Percentiles rank a stretch among this genome's conserved stretches.
Evolutionary conservation across 2,797 vertebrate species (phyloP).

Genomic region (Neosilurus hyrtlii): DNA sequence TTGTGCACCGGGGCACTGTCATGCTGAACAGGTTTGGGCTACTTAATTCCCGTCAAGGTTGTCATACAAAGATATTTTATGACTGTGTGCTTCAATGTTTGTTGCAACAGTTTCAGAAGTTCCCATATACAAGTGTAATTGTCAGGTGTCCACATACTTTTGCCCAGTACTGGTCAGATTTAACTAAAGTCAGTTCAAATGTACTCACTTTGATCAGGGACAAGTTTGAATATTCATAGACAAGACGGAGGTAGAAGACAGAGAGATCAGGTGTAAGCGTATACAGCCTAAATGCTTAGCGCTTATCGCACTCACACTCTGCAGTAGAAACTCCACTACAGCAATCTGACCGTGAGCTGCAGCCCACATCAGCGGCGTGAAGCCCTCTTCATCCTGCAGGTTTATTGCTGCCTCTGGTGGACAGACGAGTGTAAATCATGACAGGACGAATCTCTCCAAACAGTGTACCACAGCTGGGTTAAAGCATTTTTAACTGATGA

Average conservation of each 20-base stretch:
- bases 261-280: background rate
- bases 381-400: constrained; percentile 95
- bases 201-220: background rate
- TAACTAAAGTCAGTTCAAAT: background rate
- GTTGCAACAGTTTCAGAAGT: background rate
- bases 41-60: too few relatives aligned
- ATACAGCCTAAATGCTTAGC: background rate
- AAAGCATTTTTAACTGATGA: background rate
- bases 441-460: background rate
- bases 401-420: constrained; percentile 91
- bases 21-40: background rate
- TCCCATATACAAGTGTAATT: too few relatives aligned
- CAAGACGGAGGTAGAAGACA: background rate
- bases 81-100: too few relatives aligned
- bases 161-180: background rate
- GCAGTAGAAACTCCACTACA: constrained; percentile 96
- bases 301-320: constrained; percentile 79
- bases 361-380: constrained; percentile 98
- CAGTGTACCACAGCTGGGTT: background rate
- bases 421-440: background rate
- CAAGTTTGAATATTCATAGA: background rate
- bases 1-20: background rate
- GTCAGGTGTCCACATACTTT: background rate
- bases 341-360: constrained; percentile 98
- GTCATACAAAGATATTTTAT: background rate